Evolutionary conservation across 2,888 invertebrate species (phyloP), one percentile per base, ranked within the genome.

Genomic region (Drosophila imparisetae): DNA sequence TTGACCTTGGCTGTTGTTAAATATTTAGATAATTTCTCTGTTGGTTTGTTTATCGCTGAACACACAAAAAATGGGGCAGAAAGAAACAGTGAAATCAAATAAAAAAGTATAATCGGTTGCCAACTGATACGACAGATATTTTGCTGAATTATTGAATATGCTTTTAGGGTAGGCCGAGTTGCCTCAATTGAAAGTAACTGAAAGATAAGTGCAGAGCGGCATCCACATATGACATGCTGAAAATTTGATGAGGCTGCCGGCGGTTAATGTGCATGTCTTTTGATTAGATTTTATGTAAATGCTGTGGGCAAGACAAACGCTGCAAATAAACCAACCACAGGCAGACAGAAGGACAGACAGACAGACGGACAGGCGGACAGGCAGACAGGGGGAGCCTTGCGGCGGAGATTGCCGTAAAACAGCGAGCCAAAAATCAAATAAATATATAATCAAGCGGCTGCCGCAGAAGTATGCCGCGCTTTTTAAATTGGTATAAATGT

Each of bases 211-310:
- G 77, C 77, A 73, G 50, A 21, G 29, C 34, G 38, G 24, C 38
- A 57, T n/a, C 34, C 55, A 65, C 74, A 67, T 71, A 60, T 59
- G 66, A 48, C 73, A 72, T 78, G 75, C 61, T 89, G 72, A 82
- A 87, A 86, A 70, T 89, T 89, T 89, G 74, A 86, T 89, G 85
- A 87, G 85, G 38, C 66, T 62, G 32, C 57, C 69, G 85, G 58
- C 85, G 76, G 87, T 84, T 89, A 87, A 87, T 82, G 75, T 87
- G 80, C 83, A 78, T 70, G 86, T 72, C 81, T 84, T 87, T 89
- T 87, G 90, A 86, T 86, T 86, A 87, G 90, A 87, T 89, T 87
- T 89, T 78, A 86, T 85, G 90, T 85, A 85, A 85, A 89, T 89
- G 88, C 82, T 81, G 57, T 61, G 76, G 72, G 66, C 68, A 78